Evolutionary conservation across 2,113 vertebrate species (phyloP).

Genomic region (Dryoscopus gambensis): DNA sequence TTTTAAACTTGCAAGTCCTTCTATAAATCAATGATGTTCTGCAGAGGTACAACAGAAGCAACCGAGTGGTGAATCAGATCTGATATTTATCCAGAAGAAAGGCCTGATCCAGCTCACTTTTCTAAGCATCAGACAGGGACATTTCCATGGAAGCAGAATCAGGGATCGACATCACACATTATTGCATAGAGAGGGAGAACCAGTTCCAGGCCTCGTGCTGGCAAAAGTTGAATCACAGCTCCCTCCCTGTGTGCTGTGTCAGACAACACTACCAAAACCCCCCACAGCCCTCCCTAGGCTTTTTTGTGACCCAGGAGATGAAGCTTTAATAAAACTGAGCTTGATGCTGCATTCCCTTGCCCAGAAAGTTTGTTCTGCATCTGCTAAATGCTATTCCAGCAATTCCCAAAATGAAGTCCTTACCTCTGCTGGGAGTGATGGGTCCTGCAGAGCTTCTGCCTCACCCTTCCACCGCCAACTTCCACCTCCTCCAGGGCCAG

Average conservation of each 20-base stretch:
- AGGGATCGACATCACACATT: background rate
- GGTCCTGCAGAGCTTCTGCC: background rate
- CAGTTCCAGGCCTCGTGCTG: background rate
- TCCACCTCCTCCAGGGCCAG: background rate
- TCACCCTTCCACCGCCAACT: background rate
- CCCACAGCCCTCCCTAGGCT: background rate
- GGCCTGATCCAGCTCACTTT: background rate
- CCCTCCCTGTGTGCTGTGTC: background rate
- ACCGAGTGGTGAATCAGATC: background rate
- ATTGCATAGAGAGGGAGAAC: background rate
- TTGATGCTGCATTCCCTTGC: fast-evolving
- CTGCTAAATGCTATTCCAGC: background rate
- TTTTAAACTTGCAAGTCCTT: constrained; percentile 28
- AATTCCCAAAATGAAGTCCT: background rate
- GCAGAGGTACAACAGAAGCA: constrained; percentile 12
- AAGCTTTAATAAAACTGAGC: background rate
- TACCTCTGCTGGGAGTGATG: fast-evolving
- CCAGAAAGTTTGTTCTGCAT: background rate
- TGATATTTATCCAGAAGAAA: constrained; percentile 32
- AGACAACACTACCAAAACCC: background rate
- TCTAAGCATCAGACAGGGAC: background rate
- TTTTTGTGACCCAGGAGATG: background rate
- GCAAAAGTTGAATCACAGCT: background rate
- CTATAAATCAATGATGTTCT: background rate
- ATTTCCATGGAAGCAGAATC: background rate